Conservation (phyloP, 2,113 vertebrate species). For the Baryphthengus martii region DNA sequence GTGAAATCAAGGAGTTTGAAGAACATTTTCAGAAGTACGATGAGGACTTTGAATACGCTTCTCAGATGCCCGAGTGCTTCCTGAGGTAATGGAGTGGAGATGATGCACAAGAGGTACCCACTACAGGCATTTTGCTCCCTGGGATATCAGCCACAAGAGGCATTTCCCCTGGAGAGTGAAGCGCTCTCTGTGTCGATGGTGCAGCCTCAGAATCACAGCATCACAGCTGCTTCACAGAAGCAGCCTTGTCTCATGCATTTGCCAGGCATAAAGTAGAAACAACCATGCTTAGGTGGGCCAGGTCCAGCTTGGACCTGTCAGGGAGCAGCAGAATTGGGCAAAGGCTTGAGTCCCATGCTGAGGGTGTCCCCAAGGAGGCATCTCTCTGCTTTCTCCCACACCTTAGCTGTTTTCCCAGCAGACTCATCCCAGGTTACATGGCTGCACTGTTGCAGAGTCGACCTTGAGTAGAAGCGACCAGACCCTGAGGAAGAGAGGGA, state of each 20-base stretch:
- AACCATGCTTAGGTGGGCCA: background rate
- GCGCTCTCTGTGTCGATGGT: background rate
- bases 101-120: background rate
- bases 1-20: constrained; percentile 72
- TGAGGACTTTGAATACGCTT: constrained; percentile 78
- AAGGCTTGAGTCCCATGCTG: background rate
- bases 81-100: constrained; percentile 64
- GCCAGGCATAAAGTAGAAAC: background rate
- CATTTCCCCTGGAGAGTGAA: background rate
- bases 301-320: background rate
- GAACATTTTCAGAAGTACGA: constrained; percentile 77
- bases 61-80: constrained; percentile 78
- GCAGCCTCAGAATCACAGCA: no score
- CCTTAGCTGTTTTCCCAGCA: background rate
- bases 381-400: background rate
- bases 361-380: accelerated
- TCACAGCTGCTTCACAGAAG: background rate
- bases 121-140: background rate
- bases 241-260: background rate
- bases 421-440: accelerated
- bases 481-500: background rate
- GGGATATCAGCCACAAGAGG: accelerated
- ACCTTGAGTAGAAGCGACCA: background rate
- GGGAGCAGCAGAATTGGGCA: background rate
- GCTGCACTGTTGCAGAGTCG: background rate